These are phyloP conservation scores for Zoanthus sociatus DNA, from an alignment of 92 coral and sea anemone genomes.

Conservation along the genomic window DNA sequence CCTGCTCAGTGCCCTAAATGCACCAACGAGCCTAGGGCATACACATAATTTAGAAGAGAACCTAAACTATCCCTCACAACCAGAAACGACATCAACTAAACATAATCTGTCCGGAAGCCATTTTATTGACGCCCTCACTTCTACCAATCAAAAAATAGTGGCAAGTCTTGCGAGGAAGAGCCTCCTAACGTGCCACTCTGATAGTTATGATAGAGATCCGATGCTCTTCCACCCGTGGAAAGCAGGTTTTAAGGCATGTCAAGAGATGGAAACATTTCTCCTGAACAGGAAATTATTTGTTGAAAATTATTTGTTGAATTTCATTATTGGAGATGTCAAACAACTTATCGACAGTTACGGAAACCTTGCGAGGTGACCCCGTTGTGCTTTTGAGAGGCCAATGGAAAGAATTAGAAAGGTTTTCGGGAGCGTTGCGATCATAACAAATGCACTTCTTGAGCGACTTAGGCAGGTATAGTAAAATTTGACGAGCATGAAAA, in stretches of 20 bases:
- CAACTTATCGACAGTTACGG: neutral
- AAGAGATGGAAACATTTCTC: neutral
- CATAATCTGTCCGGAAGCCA: too few relatives aligned
- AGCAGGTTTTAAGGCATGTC: neutral
- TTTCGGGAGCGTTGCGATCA: neutral
- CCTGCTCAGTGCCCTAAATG: neutral
- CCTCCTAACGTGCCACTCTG: constrained; percentile 48
- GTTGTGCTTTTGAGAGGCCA: neutral
- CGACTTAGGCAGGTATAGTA: constrained; percentile 43
- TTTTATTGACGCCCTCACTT: too few relatives aligned
- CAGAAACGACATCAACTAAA: neutral
- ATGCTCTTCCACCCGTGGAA: neutral
- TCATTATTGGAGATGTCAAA: neutral
- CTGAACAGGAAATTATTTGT: neutral
- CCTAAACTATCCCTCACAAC: neutral
- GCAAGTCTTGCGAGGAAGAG: constrained; percentile 7
- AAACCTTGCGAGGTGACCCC: neutral
- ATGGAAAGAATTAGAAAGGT: neutral
- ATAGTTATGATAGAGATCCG: neutral
- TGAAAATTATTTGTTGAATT: neutral
- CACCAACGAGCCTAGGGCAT: neutral
- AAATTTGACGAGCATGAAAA: constrained; percentile 26
- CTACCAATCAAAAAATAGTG: constrained; percentile 1
- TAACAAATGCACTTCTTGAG: constrained; percentile 29
- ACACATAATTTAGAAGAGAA: neutral